Evolutionary conservation across 2,113 vertebrate genomes (phyloP), one percentile per base, ranked within the genome.

Genomic region (Muntiacus reevesi): DNA sequence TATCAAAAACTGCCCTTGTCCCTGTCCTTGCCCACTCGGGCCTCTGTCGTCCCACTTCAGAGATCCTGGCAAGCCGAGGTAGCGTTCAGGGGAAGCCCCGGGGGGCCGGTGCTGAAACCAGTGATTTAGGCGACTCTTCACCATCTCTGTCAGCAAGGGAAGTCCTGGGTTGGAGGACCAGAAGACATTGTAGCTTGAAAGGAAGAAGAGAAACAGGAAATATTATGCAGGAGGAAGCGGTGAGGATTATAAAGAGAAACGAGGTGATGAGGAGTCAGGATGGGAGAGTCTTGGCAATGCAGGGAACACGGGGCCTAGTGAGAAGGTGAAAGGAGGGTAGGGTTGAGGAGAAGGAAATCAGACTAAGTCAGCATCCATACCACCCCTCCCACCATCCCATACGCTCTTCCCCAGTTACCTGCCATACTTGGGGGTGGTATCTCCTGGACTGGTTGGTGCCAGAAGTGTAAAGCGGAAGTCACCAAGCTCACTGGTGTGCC

Each of bases 391-490:
- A 52, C 30, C 79, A 25, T 30, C 64, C 47, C 52, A 74, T 36
- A 36, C 25, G 33, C 33, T 67, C 47, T 67, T 5, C 11, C 7
- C 0, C 0, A 13, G 2, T 88, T 99, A 99, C 99, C 99, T 99
- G 97, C 99, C 99, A 13, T 99, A 99, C 97, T 99, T 99, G 5
- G 97, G 96, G 15, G 89, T 96, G 15, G 98, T 97, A 23, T 98
- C 98, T 0, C 98, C 98, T 67, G 98, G 99, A 0, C 82, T 98
- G 0, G 99, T 99, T 47, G 99, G 99, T 76, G 98, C 99, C 78
- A 99, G 96, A 97, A 99, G 99, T 40, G 99, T 99, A 97, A 99
- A 96, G 52, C 99, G 99, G 98, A 99, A 99, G 97, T 98, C 98
- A 2, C 99, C 99, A 5, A 99, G 99, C 96, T 99, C 99, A 92